phyloP scores from a whole-genome alignment of 2,797 vertebrate species.

The Leucoraja ocellata region DNA sequence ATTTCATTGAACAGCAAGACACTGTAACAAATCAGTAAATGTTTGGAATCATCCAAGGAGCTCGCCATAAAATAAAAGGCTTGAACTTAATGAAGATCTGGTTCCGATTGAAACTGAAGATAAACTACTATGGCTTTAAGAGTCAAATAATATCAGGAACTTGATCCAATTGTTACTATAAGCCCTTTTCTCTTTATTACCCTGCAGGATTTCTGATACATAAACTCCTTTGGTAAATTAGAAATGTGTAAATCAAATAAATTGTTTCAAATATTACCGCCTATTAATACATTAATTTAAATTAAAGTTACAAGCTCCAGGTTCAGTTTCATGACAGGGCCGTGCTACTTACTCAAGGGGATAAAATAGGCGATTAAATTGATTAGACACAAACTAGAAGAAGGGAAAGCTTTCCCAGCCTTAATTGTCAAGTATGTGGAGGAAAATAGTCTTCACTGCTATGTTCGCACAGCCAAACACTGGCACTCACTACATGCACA shows the following conservation, averaged over 20 bases:
- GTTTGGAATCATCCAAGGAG: not conserved
- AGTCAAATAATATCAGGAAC: not conserved
- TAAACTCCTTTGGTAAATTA: not conserved
- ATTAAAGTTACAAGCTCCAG: not conserved
- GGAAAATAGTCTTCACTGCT: not conserved
- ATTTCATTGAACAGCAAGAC: conserved; percentile 86
- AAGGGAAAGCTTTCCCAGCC: not conserved
- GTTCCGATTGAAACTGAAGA: not conserved
- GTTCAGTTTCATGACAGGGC: not conserved
- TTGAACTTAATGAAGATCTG: not conserved
- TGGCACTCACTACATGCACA: not conserved
- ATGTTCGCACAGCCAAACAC: not conserved
- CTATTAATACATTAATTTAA: not conserved
- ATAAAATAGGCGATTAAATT: not conserved
- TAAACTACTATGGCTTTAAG: not conserved
- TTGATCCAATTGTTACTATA: not conserved
- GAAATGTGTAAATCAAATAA: not conserved
- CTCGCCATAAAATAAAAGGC: not conserved
- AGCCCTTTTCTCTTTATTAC: not conserved
- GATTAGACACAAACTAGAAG: not conserved
- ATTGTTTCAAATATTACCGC: not conserved
- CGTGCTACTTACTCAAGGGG: not conserved
- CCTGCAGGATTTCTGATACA: not conserved
- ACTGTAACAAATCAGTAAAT: conserved; percentile 51
- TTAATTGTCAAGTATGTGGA: not conserved